Evolutionary conservation across 2,888 invertebrate species (phyloP).

Genomic region (Bellardia bayeri): DNA sequence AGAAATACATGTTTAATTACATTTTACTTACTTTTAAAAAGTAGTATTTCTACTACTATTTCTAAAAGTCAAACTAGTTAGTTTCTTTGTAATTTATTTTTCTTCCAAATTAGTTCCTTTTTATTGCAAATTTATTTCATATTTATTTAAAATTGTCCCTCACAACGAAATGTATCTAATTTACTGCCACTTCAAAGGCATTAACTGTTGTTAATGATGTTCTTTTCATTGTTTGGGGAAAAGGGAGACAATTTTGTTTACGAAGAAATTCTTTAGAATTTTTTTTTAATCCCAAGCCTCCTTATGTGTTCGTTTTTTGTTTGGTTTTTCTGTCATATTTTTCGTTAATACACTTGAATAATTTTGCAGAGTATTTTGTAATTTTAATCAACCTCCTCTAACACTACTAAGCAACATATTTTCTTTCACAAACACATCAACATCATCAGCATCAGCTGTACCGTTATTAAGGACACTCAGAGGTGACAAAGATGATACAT

Average conservation of each 20-base stretch:
- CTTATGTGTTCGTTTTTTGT: neutral
- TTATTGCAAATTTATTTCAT: no score
- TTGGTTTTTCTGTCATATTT: neutral
- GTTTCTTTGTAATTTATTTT: no score
- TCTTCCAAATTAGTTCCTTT: no score
- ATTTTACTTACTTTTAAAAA: no score
- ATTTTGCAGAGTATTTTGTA: neutral
- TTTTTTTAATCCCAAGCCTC: neutral
- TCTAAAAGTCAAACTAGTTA: no score
- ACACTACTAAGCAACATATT: neutral
- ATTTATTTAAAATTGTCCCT: neutral
- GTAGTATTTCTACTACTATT: no score
- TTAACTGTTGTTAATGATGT: neutral
- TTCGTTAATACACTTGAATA: neutral
- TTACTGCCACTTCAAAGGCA: neutral
- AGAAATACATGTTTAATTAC: no score
- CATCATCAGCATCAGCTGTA: no score
- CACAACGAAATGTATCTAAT: no score
- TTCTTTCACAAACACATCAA: no score
- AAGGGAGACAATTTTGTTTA: neutral
- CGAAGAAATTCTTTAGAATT: conserved; percentile 6
- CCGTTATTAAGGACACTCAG: neutral
- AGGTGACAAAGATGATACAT: conserved; percentile 18
- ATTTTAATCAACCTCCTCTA: neutral
- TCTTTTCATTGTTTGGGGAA: neutral